Conservation (phyloP, 2,888 invertebrate species). For the Nephrocerus scutellatus region DNA sequence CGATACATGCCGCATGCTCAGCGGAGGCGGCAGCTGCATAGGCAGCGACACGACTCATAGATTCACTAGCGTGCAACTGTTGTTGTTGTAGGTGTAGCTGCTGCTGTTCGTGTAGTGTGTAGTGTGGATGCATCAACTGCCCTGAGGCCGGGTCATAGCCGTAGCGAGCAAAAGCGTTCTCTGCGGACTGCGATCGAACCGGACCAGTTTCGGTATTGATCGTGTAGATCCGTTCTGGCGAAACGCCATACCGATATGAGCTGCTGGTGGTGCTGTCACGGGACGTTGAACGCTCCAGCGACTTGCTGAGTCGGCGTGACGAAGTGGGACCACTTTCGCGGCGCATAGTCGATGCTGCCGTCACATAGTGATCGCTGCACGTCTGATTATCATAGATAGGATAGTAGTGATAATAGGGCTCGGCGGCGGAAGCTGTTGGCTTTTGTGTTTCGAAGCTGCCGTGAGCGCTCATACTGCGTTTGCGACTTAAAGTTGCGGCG, state of each 20-base stretch:
- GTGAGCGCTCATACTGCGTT: constrained; percentile 46
- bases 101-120: constrained; percentile 18
- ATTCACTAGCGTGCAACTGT: constrained; percentile 15
- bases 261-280: constrained; percentile 43
- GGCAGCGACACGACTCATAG: constrained; percentile 28
- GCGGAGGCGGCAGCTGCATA: constrained; percentile 49
- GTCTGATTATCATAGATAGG: constrained; percentile 45
- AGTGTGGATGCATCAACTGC: constrained; percentile 31
- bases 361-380: constrained; percentile 43
- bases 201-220: constrained; percentile 37
- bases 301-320: constrained; percentile 40
- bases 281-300: constrained; percentile 44
- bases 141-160: constrained; percentile 53
- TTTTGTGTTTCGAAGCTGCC: constrained; percentile 42
- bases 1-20: constrained; percentile 66
- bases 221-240: constrained; percentile 43
- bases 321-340: constrained; percentile 25
- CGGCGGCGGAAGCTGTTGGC: constrained; percentile 25
- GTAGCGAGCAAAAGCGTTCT: constrained; percentile 44
- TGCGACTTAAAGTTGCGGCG: constrained; percentile 26
- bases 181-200: constrained; percentile 45
- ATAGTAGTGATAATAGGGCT: constrained; percentile 45
- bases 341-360: constrained; percentile 32
- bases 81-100: no score
- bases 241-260: constrained; percentile 38